A percentile compares a stretch with the other conserved stretches of the same genome.
phyloP scores from a whole-genome alignment of 2,113 vertebrate species.

The Cyanoramphus novaezelandiae region DNA sequence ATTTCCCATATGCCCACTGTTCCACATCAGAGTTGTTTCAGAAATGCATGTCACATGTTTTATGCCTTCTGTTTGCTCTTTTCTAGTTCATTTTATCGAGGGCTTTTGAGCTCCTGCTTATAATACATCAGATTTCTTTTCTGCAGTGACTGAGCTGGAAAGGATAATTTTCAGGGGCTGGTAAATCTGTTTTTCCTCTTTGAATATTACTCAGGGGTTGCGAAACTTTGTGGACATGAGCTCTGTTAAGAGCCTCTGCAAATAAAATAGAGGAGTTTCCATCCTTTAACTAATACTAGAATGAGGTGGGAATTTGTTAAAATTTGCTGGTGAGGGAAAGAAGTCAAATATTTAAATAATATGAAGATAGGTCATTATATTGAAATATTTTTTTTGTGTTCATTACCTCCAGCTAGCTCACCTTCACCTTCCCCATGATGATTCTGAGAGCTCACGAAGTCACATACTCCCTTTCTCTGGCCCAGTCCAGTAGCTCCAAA shows the following conservation, averaged over 20 bases:
- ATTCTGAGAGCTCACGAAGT: not conserved
- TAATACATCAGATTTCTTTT: not conserved
- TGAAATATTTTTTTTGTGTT: not conserved
- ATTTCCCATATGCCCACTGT: constrained; percentile 21
- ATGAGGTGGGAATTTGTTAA: not conserved
- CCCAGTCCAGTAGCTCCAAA: not conserved
- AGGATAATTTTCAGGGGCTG: not conserved
- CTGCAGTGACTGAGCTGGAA: not conserved
- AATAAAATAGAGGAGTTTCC: not conserved
- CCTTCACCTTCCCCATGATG: not conserved
- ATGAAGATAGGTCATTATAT: not conserved
- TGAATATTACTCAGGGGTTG: not conserved
- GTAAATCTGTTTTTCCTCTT: not conserved
- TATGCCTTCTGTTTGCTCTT: not conserved
- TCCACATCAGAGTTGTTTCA: not conserved
- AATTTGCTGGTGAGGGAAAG: not conserved
- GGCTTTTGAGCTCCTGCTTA: not conserved
- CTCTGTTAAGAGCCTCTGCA: not conserved
- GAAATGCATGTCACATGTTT: not conserved
- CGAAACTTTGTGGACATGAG: not conserved
- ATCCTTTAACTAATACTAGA: not conserved
- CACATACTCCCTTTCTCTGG: not conserved
- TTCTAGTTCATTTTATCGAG: not conserved
- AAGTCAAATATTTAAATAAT: not conserved
- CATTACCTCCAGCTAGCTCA: not conserved